A percentile compares a stretch with the other conserved stretches of the same genome.
Conservation (phyloP, 2,888 invertebrate species). For the Cephus pulcher region DNA sequence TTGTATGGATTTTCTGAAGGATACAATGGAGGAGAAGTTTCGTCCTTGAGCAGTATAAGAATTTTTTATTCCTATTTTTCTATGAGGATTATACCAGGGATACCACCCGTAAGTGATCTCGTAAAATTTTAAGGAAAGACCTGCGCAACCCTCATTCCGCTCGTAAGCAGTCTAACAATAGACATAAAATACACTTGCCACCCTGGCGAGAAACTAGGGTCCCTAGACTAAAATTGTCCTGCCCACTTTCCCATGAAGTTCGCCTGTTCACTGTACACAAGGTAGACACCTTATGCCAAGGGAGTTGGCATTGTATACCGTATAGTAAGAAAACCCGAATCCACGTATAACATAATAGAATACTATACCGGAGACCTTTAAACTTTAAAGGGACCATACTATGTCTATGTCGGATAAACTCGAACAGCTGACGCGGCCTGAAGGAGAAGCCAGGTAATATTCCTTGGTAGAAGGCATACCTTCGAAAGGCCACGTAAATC, state of each 20-base stretch:
- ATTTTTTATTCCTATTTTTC: background rate
- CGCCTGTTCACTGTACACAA: background rate
- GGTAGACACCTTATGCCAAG: conserved; percentile 1
- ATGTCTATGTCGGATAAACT: conserved; percentile 1
- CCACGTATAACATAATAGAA: conserved; percentile 8
- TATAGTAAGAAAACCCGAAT: conserved; percentile 5
- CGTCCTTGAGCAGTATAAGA: background rate
- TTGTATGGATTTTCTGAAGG: background rate
- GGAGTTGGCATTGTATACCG: background rate
- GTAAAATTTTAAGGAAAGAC: background rate
- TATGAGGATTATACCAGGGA: background rate
- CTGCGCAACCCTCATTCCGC: background rate
- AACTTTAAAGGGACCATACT: conserved; percentile 52
- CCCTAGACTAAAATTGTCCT: conserved; percentile 17
- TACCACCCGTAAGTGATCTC: background rate
- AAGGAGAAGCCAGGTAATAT: background rate
- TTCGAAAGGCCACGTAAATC: background rate
- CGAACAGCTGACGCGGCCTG: conserved; percentile 47
- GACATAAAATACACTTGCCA: conserved; percentile 31
- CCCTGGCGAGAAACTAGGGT: conserved; percentile 9
- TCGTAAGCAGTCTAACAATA: background rate
- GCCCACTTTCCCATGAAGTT: conserved; percentile 36
- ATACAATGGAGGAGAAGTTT: background rate
- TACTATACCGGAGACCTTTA: conserved; percentile 43
- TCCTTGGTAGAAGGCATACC: background rate